Base-by-base conservation (phyloP, 2,888 invertebrate species). In the Scaptomyza polygonia region DNA sequence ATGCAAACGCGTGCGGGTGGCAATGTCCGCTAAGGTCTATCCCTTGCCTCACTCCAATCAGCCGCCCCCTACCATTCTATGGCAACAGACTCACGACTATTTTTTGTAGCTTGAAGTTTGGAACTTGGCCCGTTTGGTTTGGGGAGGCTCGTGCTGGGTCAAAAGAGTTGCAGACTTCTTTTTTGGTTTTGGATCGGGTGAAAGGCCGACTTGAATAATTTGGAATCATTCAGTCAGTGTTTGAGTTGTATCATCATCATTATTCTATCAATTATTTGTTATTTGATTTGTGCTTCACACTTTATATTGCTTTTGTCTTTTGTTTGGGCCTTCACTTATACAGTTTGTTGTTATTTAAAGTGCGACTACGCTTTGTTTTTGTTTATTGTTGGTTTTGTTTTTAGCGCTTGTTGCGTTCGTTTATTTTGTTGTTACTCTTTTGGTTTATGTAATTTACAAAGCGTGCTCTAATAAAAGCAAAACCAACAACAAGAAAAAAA, bases 401-500 rank as follows among this genome's bases (percentile, higher is more conserved):
- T 36, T 59, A 79, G 63, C 51, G 57, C 65, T 56, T 29, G 48
- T 36, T 77, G 57, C 51, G 53, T 65, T 61, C 51, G 56, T 61
- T 55, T 65, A 29, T 34, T 54, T 64, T 53, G 11, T 64, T 53
- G 11, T 45, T 39, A 30, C 44, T 67, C 32, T 43, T 55, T 42
- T 16, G 53, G 44, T 74, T 81, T 82, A 86, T 86, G 72, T 86
- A 86, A 86, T 86, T 77, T 42, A 56, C 74, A 59, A 82, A 82
- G 84, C 80, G 84, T 86, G 81, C 81, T 79, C 76, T 66, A 82
- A 74, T 86, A 86, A 86, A 79, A 70, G 63, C 63, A 21, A 8
- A 40, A 43, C 45, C 65, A 63, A 70, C 39, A 63, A 70, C 39
- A 59, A 44, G 52, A 65, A 79, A 72, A 64, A 39, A 39, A 16